A percentile compares a stretch with the other conserved stretches of the same genome.
Conservation (phyloP, 1,140 invertebrate species). For the Drosophila ambigua region DNA sequence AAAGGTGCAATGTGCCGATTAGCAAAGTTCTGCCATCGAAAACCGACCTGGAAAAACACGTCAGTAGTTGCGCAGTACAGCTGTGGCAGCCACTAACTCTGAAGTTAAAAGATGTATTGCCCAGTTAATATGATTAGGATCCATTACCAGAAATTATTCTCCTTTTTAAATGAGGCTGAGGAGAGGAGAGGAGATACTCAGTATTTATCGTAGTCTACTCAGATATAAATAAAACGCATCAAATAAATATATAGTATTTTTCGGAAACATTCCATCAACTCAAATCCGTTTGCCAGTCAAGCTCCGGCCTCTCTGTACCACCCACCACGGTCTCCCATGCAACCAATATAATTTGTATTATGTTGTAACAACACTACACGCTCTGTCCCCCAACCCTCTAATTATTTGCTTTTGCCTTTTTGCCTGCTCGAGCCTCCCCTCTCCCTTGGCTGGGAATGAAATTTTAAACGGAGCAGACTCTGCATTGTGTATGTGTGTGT, state of each 20-base stretch:
- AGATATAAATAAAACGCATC: too few relatives aligned
- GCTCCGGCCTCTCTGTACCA: too few relatives aligned
- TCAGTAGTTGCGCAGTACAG: slow-evolving; percentile 36
- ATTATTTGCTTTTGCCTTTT: slow-evolving; percentile 46
- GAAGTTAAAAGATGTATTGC: too few relatives aligned
- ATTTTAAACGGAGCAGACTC: slow-evolving; percentile 64
- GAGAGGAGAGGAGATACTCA: too few relatives aligned
- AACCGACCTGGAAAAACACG: slow-evolving; percentile 23
- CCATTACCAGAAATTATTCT: too few relatives aligned
- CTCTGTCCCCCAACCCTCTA: slow-evolving; percentile 3
- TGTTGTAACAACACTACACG: slow-evolving; percentile 15
- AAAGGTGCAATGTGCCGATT: slow-evolving; percentile 17
- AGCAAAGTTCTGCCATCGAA: slow-evolving; percentile 46
- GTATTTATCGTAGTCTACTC: too few relatives aligned
- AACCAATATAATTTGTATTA: slow-evolving; percentile 31
- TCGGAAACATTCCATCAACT: too few relatives aligned
- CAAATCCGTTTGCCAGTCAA: too few relatives aligned
- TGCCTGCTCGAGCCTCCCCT: background rate
- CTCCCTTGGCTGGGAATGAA: slow-evolving; percentile 51
- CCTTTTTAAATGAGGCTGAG: too few relatives aligned
- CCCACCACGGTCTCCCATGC: background rate
- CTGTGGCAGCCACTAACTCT: slow-evolving; percentile 7
- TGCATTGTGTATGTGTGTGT: slow-evolving; percentile 16
- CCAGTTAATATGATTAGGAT: too few relatives aligned
- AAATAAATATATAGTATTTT: too few relatives aligned